A percentile compares a stretch with the other conserved stretches of the same genome.
phyloP scores from a whole-genome alignment of 2,888 invertebrate genomes.

The Glyphotaelius pellucidus region DNA sequence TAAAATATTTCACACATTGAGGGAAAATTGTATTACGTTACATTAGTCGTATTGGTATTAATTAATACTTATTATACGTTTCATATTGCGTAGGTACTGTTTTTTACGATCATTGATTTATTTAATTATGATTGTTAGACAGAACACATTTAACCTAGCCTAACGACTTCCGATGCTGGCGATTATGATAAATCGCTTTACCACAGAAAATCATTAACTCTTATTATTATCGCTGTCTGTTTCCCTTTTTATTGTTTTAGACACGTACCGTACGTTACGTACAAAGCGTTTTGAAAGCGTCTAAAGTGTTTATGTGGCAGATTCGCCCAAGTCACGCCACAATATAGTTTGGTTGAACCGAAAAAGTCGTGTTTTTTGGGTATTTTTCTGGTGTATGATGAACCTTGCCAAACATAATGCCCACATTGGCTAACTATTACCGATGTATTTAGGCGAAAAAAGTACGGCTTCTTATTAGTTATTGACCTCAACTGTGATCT shows the following conservation, averaged over 20 bases:
- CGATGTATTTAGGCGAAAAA: not conserved
- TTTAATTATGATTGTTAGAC: not conserved
- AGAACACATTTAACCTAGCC: not conserved
- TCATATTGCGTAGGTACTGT: not conserved
- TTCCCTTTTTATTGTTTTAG: constrained; percentile 24
- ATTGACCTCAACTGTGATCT: not conserved
- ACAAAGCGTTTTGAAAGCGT: not conserved
- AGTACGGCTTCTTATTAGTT: not conserved
- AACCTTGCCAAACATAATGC: not conserved
- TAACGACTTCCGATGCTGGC: not conserved
- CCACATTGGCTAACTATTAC: not conserved
- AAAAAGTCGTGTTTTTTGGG: not conserved
- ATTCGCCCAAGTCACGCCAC: not conserved
- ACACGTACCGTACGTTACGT: not conserved
- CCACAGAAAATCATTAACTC: constrained; percentile 9
- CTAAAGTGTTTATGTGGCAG: not conserved
- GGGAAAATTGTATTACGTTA: not conserved
- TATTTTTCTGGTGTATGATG: not conserved
- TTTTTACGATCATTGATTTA: not conserved
- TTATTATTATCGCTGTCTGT: not conserved
- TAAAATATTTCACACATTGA: not conserved
- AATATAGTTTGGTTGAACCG: not conserved
- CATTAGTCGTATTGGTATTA: not conserved
- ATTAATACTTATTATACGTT: not conserved
- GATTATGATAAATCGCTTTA: not conserved